Percentiles rank a stretch among this genome's conserved stretches.
These are phyloP conservation scores for Ptychodera flava DNA, from an alignment of 35 echinoderm and acorn worm species.

Conservation along the genomic window DNA sequence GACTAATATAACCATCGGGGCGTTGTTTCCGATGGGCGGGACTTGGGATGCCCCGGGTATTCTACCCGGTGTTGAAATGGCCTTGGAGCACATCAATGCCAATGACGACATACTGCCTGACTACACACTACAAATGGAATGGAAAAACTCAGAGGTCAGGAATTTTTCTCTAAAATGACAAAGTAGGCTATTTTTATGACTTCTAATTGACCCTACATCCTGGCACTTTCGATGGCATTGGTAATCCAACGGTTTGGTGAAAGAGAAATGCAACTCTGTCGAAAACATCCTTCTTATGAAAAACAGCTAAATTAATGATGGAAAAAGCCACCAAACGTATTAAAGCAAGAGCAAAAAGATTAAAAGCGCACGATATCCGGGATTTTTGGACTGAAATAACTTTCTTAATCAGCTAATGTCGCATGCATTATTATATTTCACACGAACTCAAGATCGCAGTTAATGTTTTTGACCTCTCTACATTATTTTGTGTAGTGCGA, in stretches of 20 bases:
- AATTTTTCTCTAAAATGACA: not conserved
- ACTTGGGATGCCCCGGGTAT: conserved; percentile 38
- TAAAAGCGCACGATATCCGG: not conserved
- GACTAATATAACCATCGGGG: conserved; percentile 31
- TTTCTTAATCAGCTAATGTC: not conserved
- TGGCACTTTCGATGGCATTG: not conserved
- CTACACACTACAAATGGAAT: conserved; percentile 20
- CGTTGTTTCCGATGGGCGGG: conserved; percentile 26
- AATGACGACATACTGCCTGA: conserved; percentile 14
- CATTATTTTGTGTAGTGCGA: conserved; percentile 15
- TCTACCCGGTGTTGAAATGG: conserved; percentile 14
- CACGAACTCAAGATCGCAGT: not conserved
- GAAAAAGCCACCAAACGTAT: not conserved
- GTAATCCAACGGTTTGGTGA: not conserved
- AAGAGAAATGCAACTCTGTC: not conserved
- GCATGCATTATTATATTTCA: not conserved
- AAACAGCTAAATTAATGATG: not conserved
- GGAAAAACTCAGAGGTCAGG: conserved; percentile 33
- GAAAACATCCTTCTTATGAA: not conserved
- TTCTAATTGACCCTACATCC: not conserved
- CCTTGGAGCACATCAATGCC: conserved; percentile 39
- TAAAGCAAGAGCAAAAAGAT: not conserved
- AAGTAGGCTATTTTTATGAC: too few relatives aligned
- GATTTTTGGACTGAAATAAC: not conserved
- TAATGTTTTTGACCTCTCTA: not conserved